Percentiles rank a stretch among this genome's conserved stretches.
Conservation (phyloP, 2,888 invertebrate species). For the Cephus sareptanus region DNA sequence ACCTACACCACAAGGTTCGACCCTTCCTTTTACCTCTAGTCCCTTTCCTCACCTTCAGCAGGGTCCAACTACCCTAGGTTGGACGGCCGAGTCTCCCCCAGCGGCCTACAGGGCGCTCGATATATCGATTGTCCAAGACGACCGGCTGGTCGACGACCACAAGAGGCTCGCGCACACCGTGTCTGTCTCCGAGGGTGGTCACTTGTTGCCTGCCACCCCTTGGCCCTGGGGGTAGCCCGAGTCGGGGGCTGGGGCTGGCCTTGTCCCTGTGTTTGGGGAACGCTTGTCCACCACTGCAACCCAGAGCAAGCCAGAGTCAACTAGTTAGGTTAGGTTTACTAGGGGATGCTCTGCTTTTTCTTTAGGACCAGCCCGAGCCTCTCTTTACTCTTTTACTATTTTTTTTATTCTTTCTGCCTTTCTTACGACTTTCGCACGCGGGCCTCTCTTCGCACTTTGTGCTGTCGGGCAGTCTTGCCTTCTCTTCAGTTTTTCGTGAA, state of each 20-base stretch:
- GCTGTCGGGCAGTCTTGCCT: too few species aligned
- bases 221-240: too few species aligned
- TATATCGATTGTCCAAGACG: conserved; percentile 49
- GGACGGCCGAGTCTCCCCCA: too few species aligned
- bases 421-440: not conserved
- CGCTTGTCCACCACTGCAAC: conserved; percentile 36
- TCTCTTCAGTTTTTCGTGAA: too few species aligned
- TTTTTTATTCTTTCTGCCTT: not conserved
- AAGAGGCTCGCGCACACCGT: conserved; percentile 21
- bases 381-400: not conserved
- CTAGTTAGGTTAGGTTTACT: conserved; percentile 2
- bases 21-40: too few species aligned
- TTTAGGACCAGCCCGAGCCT: not conserved
- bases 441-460: too few species aligned
- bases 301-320: not conserved
- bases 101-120: conserved; percentile 7
- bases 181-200: conserved; percentile 25
- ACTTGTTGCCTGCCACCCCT: conserved; percentile 54
- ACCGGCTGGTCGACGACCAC: conserved; percentile 55
- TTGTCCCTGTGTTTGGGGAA: conserved; percentile 52
- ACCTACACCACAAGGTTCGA: conserved; percentile 16
- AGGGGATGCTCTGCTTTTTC: not conserved
- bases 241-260: conserved; percentile 28
- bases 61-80: too few species aligned
- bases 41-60: too few species aligned